A percentile compares a stretch with the other conserved stretches of the same genome.
Conservation (phyloP, 2,888 invertebrate genomes). For the Synergus umbraculus region DNA sequence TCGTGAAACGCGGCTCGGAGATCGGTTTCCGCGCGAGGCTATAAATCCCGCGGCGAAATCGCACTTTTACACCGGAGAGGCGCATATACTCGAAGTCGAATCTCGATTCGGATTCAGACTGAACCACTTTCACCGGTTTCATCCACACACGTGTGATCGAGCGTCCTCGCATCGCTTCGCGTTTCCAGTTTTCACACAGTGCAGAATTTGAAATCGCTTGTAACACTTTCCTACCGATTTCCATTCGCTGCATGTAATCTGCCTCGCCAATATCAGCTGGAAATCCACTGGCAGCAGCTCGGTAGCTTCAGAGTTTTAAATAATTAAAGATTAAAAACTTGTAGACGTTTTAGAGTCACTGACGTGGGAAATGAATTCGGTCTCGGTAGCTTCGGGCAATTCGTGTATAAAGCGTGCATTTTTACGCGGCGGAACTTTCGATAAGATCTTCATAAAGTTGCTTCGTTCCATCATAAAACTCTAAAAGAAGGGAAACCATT, state of each 20-base stretch:
- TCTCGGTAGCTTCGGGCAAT: neutral
- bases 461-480: conserved; percentile 8
- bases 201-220: conserved; percentile 24
- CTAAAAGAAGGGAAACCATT: neutral
- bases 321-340: neutral
- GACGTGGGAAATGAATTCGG: conserved; percentile 9
- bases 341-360: neutral
- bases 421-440: conserved; percentile 6
- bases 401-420: neutral
- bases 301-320: neutral
- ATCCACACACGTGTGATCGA: conserved; percentile 30
- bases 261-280: neutral
- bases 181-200: conserved; percentile 29
- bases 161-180: conserved; percentile 26
- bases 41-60: conserved; percentile 38
- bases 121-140: conserved; percentile 39
- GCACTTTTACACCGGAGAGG: conserved; percentile 39
- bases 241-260: neutral
- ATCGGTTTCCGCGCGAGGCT: conserved; percentile 39
- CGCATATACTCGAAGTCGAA: conserved; percentile 38
- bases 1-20: conserved; percentile 35
- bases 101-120: conserved; percentile 35
- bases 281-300: too few relatives aligned
- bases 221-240: conserved; percentile 34
- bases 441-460: conserved; percentile 5